phyloP scores from a whole-genome alignment of 2,797 vertebrate genomes.

The Helarctos malayanus region DNA sequence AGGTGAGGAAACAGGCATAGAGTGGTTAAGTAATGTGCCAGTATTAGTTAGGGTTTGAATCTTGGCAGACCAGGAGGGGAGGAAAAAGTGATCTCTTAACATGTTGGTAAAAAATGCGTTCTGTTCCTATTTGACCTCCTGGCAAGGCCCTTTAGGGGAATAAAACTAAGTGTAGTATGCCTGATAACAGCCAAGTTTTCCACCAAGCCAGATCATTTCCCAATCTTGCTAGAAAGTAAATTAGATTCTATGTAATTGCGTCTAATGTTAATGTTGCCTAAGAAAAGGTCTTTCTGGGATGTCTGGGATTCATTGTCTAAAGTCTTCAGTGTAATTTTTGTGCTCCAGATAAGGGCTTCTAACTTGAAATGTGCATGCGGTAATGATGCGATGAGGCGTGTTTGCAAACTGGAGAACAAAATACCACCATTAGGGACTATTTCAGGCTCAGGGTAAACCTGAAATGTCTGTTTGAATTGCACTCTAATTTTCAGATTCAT shows the following conservation, averaged over 20 bases:
- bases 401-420: not conserved
- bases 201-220: slow-evolving; percentile 54
- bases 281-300: slow-evolving; percentile 33
- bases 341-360: not conserved
- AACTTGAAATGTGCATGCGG: not conserved
- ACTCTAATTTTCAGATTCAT: slow-evolving; percentile 47
- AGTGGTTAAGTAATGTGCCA: slow-evolving; percentile 54
- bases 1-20: not conserved
- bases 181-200: slow-evolving; percentile 65
- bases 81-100: slow-evolving; percentile 55
- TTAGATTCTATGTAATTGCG: slow-evolving; percentile 34
- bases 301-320: slow-evolving; percentile 57
- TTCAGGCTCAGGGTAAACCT: not conserved
- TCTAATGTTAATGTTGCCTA: slow-evolving; percentile 25
- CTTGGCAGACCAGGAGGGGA: not conserved
- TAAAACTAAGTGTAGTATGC: slow-evolving; percentile 30
- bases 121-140: slow-evolving; percentile 58
- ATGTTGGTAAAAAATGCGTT: slow-evolving; percentile 41
- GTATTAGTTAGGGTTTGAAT: slow-evolving; percentile 6
- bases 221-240: slow-evolving; percentile 68
- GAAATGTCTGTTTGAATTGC: slow-evolving; percentile 49
- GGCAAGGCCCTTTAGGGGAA: slow-evolving; percentile 9
- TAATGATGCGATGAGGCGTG: not conserved
- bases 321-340: slow-evolving; percentile 31
- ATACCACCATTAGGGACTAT: not conserved